phyloP scores from a whole-genome alignment of 2,113 vertebrate genomes.

The Cettia cetti region DNA sequence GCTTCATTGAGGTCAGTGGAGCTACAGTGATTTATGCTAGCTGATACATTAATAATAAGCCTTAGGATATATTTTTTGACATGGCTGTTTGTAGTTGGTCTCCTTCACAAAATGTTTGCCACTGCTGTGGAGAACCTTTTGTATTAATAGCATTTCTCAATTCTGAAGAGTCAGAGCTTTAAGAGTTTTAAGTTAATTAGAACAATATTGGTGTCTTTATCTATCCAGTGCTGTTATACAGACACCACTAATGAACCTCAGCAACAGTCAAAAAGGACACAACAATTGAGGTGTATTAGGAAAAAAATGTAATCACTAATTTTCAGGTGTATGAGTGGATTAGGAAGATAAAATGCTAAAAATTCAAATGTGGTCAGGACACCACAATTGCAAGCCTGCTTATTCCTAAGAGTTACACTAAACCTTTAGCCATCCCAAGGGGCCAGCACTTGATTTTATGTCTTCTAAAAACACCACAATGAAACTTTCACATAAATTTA shows the following conservation, averaged over 20 bases:
- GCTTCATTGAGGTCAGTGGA: slow-evolving; percentile 34
- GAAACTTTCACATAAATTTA: not conserved
- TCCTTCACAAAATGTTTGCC: slow-evolving; percentile 27
- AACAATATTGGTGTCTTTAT: not conserved
- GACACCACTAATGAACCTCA: not conserved
- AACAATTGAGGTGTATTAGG: not conserved
- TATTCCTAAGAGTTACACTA: not conserved
- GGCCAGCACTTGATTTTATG: not conserved
- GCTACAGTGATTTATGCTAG: slow-evolving; percentile 25
- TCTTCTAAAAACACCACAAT: not conserved
- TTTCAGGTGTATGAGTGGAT: not conserved
- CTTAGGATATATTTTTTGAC: slow-evolving; percentile 43
- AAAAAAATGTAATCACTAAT: not conserved
- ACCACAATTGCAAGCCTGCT: not conserved
- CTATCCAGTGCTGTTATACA: not conserved
- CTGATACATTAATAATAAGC: slow-evolving; percentile 51
- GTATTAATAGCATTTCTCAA: not conserved
- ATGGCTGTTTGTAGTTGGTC: slow-evolving; percentile 8
- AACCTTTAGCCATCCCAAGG: not conserved
- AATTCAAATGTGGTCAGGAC: not conserved
- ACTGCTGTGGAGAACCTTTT: not conserved
- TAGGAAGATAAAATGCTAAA: not conserved
- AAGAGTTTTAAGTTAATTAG: not conserved
- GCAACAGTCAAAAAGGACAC: not conserved
- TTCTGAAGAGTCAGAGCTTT: not conserved